Base-by-base conservation (phyloP, 2,888 invertebrate species). In the Stegophylla sp. region DNA sequence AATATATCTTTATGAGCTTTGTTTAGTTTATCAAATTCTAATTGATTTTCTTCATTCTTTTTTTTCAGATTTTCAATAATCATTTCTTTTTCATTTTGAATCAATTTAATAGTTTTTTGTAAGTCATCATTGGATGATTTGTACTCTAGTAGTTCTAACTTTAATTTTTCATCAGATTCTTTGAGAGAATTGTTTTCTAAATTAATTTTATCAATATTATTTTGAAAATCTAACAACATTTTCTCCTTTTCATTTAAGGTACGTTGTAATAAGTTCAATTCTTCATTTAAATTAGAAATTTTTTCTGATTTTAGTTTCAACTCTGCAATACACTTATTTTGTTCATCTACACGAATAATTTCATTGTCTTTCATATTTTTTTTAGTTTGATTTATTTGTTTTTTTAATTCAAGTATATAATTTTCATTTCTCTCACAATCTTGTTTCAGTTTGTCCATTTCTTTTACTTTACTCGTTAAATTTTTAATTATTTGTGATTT, bases 361-460 rank as follows among this genome's bases (percentile, higher is more conserved):
- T 63, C 69, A 69, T 71, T 75, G 56, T 77, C 74, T 71, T 66
- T 59, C 13, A 77, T 59, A 43, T 41, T 23, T 69, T 77, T 74
- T 74, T 81, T 72, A 64, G n/a, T 51, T 76, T 48, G 63, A 59
- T 56, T 12, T 28, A 63, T 73, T 67, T 82, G 59, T n/a, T 66
- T 75, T 66, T 77, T 73, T 56, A 77, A 75, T 66, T 81, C 67
- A n/a, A 71, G 17, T 43, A 61, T n/a, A 66, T 76, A 72, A 74
- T 64, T 48, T 81, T 81, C 53, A 41, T 61, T 63, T 66, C 63
- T 77, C 43, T 82, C 72, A 61, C 76, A 83, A 82, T 83, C 83
- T 82, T 83, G 83, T 82, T 83, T 83, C 82, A 83, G 7, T 82
- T 83, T 75, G 56, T 76, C 73, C 56, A 69, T 74, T 81, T 82